These are phyloP conservation scores for Linepithema humile DNA, from an alignment of 1,140 invertebrate species.

Conservation along the genomic window DNA sequence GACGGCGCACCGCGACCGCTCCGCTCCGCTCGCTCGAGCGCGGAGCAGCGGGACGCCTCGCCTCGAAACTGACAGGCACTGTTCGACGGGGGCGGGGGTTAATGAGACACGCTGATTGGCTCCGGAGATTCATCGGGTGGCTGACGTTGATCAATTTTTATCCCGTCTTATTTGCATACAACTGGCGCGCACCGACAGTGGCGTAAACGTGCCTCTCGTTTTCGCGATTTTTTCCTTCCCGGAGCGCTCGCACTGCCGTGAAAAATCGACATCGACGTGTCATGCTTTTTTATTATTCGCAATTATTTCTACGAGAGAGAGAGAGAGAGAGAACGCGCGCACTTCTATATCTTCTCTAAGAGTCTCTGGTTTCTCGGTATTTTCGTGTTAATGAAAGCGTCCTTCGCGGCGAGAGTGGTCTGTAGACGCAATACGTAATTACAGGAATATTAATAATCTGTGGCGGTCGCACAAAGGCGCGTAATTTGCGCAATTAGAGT, in stretches of 20 bases:
- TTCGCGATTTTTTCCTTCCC: background rate
- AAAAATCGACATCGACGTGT: slow-evolving; percentile 34
- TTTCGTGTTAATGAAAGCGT: slow-evolving; percentile 18
- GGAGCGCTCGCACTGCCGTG: background rate
- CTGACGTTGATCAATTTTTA: slow-evolving; percentile 78
- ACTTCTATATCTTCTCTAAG: background rate
- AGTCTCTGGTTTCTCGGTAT: slow-evolving; percentile 7
- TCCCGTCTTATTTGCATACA: slow-evolving; percentile 75
- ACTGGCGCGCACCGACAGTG: slow-evolving; percentile 69
- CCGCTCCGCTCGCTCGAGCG: background rate
- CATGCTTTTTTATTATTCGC: slow-evolving; percentile 19
- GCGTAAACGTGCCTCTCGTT: slow-evolving; percentile 56
- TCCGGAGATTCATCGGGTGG: slow-evolving; percentile 74
- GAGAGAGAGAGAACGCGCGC: too few relatives aligned
- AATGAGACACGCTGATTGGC: slow-evolving; percentile 78
- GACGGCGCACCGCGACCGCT: slow-evolving; percentile 11
- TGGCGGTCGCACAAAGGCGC: slow-evolving; percentile 51
- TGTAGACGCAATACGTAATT: slow-evolving; percentile 44
- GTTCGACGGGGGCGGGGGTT: slow-evolving; percentile 75
- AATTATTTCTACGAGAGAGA: background rate
- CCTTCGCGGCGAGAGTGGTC: slow-evolving; percentile 1
- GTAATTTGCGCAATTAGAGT: slow-evolving; percentile 55
- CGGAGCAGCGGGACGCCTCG: slow-evolving; percentile 31
- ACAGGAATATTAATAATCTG: slow-evolving; percentile 50
- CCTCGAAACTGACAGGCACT: slow-evolving; percentile 67